These are phyloP conservation scores for Tinea semifulvella DNA, from an alignment of 2,888 invertebrate genomes.

Conservation along the genomic window DNA sequence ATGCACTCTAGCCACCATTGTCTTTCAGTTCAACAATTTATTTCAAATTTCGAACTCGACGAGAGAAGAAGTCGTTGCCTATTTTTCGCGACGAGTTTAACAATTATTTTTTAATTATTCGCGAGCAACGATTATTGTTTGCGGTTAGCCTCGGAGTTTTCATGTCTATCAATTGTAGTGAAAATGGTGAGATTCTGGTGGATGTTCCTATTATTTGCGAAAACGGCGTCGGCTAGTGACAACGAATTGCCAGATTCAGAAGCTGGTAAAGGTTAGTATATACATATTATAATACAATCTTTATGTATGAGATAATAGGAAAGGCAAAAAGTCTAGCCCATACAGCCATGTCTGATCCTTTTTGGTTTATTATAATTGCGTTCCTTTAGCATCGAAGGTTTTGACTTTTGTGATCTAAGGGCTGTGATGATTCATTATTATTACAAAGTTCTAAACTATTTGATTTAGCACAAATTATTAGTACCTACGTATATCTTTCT, in stretches of 20 bases:
- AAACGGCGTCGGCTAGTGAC: slow-evolving; percentile 54
- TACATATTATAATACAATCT: no score
- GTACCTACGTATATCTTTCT: no score
- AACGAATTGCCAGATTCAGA: slow-evolving; percentile 43
- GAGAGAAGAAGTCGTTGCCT: slow-evolving; percentile 37
- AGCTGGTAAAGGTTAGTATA: slow-evolving; percentile 42
- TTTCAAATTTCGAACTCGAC: slow-evolving; percentile 41
- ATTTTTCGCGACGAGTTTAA: slow-evolving; percentile 5
- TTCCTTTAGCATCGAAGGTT: no score
- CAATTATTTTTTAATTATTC: background rate
- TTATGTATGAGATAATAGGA: no score
- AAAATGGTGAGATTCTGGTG: slow-evolving; percentile 62
- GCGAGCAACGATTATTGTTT: background rate
- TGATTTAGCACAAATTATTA: no score
- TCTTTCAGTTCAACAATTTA: slow-evolving; percentile 33
- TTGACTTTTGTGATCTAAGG: no score
- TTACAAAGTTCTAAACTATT: no score
- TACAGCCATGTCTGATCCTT: no score
- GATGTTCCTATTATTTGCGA: slow-evolving; percentile 59
- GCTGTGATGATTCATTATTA: no score
- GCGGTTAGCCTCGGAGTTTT: slow-evolving; percentile 24
- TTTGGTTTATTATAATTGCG: no score
- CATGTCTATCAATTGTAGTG: slow-evolving; percentile 44
- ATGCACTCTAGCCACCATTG: slow-evolving; percentile 25
- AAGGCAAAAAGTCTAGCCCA: no score